Evolutionary conservation across 2,888 invertebrate genomes (phyloP).

Genomic region (Eurytoma californica): DNA sequence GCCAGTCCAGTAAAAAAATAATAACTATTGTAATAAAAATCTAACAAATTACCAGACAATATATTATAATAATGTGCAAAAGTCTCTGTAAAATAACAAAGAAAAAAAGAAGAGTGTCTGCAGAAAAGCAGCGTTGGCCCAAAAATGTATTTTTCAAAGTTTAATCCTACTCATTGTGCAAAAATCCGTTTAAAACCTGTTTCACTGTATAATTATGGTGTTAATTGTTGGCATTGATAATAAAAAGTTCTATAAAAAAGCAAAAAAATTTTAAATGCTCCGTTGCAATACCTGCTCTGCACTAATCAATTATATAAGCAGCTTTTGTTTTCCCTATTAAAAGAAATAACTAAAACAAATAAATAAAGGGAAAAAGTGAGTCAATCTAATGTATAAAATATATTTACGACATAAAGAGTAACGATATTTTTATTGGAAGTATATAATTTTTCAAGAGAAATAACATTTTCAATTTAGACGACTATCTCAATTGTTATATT

Average conservation of each 20-base stretch:
- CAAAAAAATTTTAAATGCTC: slow-evolving; percentile 26
- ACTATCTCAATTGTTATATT: slow-evolving; percentile 42
- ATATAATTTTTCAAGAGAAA: slow-evolving; percentile 48
- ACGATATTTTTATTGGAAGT: slow-evolving; percentile 53
- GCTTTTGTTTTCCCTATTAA: not conserved
- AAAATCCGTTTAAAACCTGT: slow-evolving; percentile 39
- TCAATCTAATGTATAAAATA: slow-evolving; percentile 51
- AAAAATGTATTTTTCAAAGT: slow-evolving; percentile 49
- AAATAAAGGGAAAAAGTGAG: slow-evolving; percentile 37
- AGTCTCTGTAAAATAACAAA: slow-evolving; percentile 36
- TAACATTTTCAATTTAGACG: slow-evolving; percentile 22
- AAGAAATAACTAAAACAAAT: slow-evolving; percentile 16
- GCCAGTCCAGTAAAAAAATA: slow-evolving; percentile 61
- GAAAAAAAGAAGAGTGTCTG: slow-evolving; percentile 5
- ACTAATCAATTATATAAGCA: slow-evolving; percentile 12
- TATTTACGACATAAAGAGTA: slow-evolving; percentile 49
- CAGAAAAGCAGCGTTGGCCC: slow-evolving; percentile 28
- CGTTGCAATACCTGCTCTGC: slow-evolving; percentile 15
- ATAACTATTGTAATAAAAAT: slow-evolving; percentile 56
- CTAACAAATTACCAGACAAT: slow-evolving; percentile 34
- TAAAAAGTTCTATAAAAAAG: slow-evolving; percentile 21
- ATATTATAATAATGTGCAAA: slow-evolving; percentile 35
- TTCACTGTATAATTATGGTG: slow-evolving; percentile 33
- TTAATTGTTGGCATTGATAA: slow-evolving; percentile 36
- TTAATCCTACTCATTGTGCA: slow-evolving; percentile 3